Conservation (phyloP, 2,888 invertebrate genomes). For the Melieria picta region DNA sequence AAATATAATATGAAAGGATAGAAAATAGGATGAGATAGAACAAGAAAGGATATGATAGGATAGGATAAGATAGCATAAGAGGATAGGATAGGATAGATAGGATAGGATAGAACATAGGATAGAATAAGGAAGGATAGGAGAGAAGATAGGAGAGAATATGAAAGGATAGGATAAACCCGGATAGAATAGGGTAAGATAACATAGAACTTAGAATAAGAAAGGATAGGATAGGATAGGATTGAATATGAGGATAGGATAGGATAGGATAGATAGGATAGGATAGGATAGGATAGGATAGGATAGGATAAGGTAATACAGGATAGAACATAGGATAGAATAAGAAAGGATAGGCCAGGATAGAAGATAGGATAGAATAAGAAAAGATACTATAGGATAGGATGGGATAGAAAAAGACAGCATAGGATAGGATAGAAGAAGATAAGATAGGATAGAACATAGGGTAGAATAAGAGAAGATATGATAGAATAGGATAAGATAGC, state of each 20-base stretch:
- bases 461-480: neutral
- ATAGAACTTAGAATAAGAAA: too few relatives aligned
- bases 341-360: neutral
- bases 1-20: too few relatives aligned
- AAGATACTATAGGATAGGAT: neutral
- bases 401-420: neutral
- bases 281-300: neutral
- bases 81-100: neutral
- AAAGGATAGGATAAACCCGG: neutral
- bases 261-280: slow-evolving; percentile 1
- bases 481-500: neutral
- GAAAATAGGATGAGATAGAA: too few relatives aligned
- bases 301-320: too few relatives aligned
- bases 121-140: neutral
- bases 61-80: neutral
- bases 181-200: too few relatives aligned
- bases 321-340: neutral
- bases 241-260: neutral
- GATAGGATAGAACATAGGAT: too few relatives aligned
- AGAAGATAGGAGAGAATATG: neutral
- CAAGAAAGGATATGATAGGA: neutral
- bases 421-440: neutral
- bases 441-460: neutral
- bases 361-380: neutral
- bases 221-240: neutral